Conservation (phyloP, 2,797 vertebrate genomes). For the Cynopterus sphinx region DNA sequence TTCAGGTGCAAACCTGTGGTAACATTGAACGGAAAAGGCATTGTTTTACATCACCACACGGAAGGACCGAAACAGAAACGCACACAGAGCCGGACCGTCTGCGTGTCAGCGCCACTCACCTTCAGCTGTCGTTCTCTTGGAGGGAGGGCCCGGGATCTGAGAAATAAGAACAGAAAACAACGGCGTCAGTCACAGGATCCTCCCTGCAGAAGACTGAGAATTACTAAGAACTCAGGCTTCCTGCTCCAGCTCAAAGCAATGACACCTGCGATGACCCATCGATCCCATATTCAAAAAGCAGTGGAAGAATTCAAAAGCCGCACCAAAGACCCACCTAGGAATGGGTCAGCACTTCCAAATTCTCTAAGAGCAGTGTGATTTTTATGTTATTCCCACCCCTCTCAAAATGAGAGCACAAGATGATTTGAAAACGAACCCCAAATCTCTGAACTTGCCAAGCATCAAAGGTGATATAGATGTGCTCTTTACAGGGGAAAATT, state of each 20-base stretch:
- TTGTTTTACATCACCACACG: not conserved
- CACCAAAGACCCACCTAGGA: not conserved
- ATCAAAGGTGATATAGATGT: not conserved
- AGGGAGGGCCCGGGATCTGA: not conserved
- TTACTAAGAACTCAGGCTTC: not conserved
- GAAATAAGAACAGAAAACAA: not conserved
- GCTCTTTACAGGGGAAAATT: not conserved
- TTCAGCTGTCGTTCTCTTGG: not conserved
- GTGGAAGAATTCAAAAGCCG: not conserved
- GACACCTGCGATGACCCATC: not conserved
- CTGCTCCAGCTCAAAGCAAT: not conserved
- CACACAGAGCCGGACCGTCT: accelerated
- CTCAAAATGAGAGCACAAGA: not conserved
- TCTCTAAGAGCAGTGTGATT: not conserved
- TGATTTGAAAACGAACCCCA: not conserved
- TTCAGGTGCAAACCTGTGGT: not conserved
- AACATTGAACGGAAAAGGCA: not conserved
- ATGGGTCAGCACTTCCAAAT: not conserved
- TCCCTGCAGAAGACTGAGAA: not conserved
- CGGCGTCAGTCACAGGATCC: accelerated
- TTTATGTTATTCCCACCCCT: not conserved
- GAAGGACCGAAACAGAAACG: not conserved
- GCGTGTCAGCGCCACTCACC: not conserved
- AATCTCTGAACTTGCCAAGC: not conserved
- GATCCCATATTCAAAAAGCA: not conserved